Conservation (phyloP, 2,888 invertebrate genomes). For the Pomacea canaliculata region DNA sequence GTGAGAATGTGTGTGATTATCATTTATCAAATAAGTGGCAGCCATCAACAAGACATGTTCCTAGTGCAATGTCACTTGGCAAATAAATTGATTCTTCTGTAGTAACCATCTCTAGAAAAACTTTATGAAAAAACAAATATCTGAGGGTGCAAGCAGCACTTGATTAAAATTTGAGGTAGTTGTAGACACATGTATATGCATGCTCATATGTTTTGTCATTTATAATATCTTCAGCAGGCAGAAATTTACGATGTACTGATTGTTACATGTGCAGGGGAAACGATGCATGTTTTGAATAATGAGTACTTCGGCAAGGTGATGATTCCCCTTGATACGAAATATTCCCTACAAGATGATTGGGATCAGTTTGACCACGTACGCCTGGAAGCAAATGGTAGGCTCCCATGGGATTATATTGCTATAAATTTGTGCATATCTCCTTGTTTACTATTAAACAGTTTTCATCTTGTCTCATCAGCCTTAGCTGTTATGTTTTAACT, state of each 20-base stretch:
- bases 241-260: background rate
- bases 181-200: no score
- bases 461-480: no score
- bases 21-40: background rate
- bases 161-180: no score
- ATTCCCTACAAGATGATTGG: constrained; percentile 77
- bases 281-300: constrained; percentile 85
- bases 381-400: constrained; percentile 79
- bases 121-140: background rate
- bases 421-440: no score
- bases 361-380: constrained; percentile 83
- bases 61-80: no score
- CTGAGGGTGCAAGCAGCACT: no score
- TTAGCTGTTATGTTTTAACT: no score
- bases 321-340: constrained; percentile 82
- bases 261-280: constrained; percentile 72
- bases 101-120: background rate
- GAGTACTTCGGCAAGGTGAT: constrained; percentile 84
- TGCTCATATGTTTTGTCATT: no score
- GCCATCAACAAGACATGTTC: no score
- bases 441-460: no score
- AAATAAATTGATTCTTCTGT: background rate
- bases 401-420: background rate
- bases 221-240: no score
- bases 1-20: background rate